Conservation (phyloP, 2,888 invertebrate genomes). For the Tiliacea citrago region DNA sequence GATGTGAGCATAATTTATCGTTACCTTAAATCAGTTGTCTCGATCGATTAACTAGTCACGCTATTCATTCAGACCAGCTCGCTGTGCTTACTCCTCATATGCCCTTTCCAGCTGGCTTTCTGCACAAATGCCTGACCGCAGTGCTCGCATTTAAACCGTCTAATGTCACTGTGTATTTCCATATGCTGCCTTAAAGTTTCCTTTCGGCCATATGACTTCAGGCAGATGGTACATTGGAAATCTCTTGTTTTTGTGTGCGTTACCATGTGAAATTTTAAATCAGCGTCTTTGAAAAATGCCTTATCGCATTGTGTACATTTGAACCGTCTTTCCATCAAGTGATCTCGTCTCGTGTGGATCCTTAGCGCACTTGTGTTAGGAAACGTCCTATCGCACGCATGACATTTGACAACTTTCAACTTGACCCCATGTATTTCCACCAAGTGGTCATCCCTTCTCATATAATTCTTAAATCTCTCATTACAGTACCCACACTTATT, state of each 20-base stretch:
- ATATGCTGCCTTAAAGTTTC: conserved; percentile 71
- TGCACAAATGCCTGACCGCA: conserved; percentile 75
- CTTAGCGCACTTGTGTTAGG: conserved; percentile 83
- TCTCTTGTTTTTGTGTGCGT: conserved; percentile 70
- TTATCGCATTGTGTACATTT: conserved; percentile 61
- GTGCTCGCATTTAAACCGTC: conserved; percentile 66
- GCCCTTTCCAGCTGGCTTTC: conserved; percentile 72
- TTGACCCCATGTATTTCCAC: conserved; percentile 64
- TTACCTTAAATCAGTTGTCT: neutral
- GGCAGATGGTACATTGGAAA: conserved; percentile 79
- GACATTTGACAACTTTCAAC: conserved; percentile 54
- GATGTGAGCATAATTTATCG: neutral
- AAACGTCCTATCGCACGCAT: conserved; percentile 79
- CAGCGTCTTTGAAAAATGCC: conserved; percentile 56
- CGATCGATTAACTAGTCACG: neutral
- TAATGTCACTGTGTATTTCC: conserved; percentile 72
- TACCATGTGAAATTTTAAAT: conserved; percentile 78
- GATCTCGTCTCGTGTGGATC: conserved; percentile 81
- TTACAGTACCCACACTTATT: conserved; percentile 69
- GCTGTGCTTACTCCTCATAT: conserved; percentile 59
- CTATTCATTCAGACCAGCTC: conserved; percentile 12
- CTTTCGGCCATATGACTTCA: conserved; percentile 72
- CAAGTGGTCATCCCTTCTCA: conserved; percentile 65
- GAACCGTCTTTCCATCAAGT: conserved; percentile 66
- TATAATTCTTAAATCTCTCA: conserved; percentile 64